A percentile compares a stretch with the other conserved stretches of the same genome.
phyloP scores from a whole-genome alignment of 2,888 invertebrate species.

The Odontocolon sp. region DNA sequence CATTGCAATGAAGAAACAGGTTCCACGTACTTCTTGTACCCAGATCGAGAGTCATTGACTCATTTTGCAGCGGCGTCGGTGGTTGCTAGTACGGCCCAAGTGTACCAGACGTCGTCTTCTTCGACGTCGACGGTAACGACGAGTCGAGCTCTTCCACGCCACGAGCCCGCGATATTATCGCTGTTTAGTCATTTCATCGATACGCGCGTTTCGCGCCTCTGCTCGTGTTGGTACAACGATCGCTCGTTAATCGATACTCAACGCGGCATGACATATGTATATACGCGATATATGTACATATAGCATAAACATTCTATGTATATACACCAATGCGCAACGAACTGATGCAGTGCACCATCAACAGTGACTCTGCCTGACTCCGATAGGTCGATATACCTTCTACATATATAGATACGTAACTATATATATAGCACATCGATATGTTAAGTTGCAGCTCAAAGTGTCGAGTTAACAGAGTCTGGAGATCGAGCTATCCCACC shows the following conservation, averaged over 20 bases:
- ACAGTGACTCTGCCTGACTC: neutral
- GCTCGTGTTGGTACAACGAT: conserved; percentile 47
- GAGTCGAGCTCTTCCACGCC: conserved; percentile 23
- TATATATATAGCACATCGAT: conserved; percentile 33
- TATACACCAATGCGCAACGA: neutral
- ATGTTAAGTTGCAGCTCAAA: conserved; percentile 28
- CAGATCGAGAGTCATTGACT: conserved; percentile 75
- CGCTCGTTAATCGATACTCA: conserved; percentile 55
- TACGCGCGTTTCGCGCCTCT: conserved; percentile 54
- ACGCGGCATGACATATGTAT: conserved; percentile 32
- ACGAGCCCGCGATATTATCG: conserved; percentile 65
- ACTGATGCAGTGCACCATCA: conserved; percentile 22
- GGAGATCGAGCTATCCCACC: conserved; percentile 41
- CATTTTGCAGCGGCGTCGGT: conserved; percentile 65
- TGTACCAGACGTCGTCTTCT: conserved; percentile 19
- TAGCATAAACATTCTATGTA: conserved; percentile 4
- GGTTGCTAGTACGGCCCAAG: conserved; percentile 36
- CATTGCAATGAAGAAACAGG: conserved; percentile 64
- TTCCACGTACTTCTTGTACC: conserved; percentile 67
- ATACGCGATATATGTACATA: neutral
- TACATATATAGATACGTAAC: neutral
- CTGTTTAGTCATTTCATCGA: conserved; percentile 67
- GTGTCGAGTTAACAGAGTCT: conserved; percentile 45
- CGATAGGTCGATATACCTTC: conserved; percentile 4
- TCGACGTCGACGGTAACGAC: neutral